Conservation (phyloP, 2,113 vertebrate species). For the Reinhardtius hippoglossoides region DNA sequence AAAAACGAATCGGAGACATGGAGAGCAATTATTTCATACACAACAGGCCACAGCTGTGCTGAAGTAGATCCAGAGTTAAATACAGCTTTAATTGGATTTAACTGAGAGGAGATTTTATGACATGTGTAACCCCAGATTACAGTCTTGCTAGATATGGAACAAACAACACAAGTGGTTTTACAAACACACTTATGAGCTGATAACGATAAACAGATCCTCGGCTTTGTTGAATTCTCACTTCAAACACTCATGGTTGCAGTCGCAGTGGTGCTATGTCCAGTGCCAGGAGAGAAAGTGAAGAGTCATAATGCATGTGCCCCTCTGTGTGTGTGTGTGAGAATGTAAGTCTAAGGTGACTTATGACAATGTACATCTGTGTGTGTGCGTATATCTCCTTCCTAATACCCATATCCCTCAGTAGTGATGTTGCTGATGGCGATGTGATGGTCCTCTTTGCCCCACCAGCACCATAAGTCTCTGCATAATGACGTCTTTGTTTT, state of each 20-base stretch:
- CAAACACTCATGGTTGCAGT: slow-evolving; percentile 25
- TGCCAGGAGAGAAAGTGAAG: slow-evolving; percentile 45
- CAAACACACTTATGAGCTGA: slow-evolving; percentile 70
- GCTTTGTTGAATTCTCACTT: slow-evolving; percentile 46
- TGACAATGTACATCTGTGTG: background rate
- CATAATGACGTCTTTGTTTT: slow-evolving; percentile 79
- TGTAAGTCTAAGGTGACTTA: background rate
- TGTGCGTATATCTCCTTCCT: slow-evolving; percentile 66
- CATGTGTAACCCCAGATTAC: slow-evolving; percentile 70
- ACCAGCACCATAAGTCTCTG: slow-evolving; percentile 69
- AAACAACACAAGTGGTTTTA: slow-evolving; percentile 65
- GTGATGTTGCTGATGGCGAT: slow-evolving; percentile 74
- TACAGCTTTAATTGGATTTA: slow-evolving; percentile 41
- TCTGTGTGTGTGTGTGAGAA: slow-evolving; percentile 2
- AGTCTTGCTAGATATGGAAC: slow-evolving; percentile 39
- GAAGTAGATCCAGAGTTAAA: slow-evolving; percentile 33
- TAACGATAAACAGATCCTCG: slow-evolving; percentile 65
- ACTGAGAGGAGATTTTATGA: slow-evolving; percentile 42
- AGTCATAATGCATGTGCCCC: slow-evolving; percentile 44
- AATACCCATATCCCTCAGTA: slow-evolving; percentile 69
- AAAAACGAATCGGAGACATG: background rate
- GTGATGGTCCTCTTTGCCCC: slow-evolving; percentile 61
- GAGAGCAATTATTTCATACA: slow-evolving; percentile 25
- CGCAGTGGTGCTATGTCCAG: slow-evolving; percentile 9
- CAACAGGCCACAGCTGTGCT: slow-evolving; percentile 5